These are phyloP conservation scores for Hypanus sabinus DNA, from an alignment of 2,113 vertebrate genomes.

Conservation along the genomic window DNA sequence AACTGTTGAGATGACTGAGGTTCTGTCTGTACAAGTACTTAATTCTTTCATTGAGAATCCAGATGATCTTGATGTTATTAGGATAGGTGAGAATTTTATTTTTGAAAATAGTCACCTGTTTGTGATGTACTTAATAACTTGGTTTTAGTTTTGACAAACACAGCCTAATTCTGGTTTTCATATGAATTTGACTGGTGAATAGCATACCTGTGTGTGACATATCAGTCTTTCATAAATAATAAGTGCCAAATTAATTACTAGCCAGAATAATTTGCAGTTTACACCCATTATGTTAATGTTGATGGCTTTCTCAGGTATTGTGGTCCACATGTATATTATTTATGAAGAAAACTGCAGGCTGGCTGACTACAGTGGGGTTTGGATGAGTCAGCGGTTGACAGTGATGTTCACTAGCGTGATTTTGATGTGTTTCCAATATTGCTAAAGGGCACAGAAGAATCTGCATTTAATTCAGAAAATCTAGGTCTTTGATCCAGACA, in stretches of 20 bases:
- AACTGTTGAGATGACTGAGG: no score
- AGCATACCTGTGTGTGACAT: conserved; percentile 17
- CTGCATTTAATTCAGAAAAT: not conserved
- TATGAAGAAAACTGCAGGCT: not conserved
- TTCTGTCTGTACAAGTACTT: not conserved
- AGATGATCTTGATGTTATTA: not conserved
- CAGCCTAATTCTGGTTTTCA: not conserved
- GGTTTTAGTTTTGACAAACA: not conserved
- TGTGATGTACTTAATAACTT: not conserved
- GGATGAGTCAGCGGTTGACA: not conserved
- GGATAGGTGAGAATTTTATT: not conserved
- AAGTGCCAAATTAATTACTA: not conserved
- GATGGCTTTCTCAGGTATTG: not conserved
- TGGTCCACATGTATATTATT: not conserved
- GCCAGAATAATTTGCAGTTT: not conserved
- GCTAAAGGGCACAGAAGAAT: conserved; percentile 12
- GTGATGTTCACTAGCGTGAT: not conserved
- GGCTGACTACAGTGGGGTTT: not conserved
- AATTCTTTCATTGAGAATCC: not conserved
- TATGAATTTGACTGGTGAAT: not conserved
- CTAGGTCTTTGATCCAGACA: not conserved
- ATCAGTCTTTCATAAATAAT: not conserved
- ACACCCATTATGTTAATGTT: not conserved
- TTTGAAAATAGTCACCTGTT: conserved; percentile 10
- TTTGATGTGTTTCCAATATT: conserved; percentile 4